Evolutionary conservation across 1,140 invertebrate species (phyloP), one percentile per base, ranked within the genome.

Genomic region (Hylaeus volcanicus): DNA sequence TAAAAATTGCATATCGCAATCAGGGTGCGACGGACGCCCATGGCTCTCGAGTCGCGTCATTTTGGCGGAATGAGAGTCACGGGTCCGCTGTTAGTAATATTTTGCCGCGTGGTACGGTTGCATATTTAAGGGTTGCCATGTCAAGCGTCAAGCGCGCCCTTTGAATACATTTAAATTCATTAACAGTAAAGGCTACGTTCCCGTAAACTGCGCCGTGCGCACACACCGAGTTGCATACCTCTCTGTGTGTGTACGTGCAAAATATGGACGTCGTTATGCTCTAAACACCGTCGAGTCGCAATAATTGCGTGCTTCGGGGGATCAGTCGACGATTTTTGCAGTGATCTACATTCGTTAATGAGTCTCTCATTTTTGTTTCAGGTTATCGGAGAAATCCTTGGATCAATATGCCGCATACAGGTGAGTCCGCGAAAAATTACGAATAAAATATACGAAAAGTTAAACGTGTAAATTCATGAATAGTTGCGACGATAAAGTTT

Each of bases 91-190:
- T 14, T 84, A 74, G 85, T 86, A 88, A 89, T 89, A 90, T 87
- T 88, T 91, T 82, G 84, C 86, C 87, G 88, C 86, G 87, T 87
- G 89, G 86, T 87, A 85, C 80, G 74, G 82, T 90, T 90, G 90
- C 89, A 91, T 91, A 91, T 91, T 92, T 92, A 91, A 92, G 90
- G 91, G 91, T 90, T 90, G 91, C 89, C 91, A 89, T 91, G 90
- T 91, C 91, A 89, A 91, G 89, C 90, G 88, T 89, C 89, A 92
- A 89, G 89, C 89, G 88, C 90, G 89, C 91, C 90, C 91, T 91
- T 91, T 92, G 91, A 91, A 92, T 92, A 92, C 86, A 92, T 92
- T 92, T 92, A 92, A 92, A 92, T 92, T 92, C 89, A 92, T 92
- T 92, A 92, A 77, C 77, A 81, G 73, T 74, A 82, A 83, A 86